phyloP scores from a whole-genome alignment of 2,888 invertebrate species.

The Drosophila borborema region DNA sequence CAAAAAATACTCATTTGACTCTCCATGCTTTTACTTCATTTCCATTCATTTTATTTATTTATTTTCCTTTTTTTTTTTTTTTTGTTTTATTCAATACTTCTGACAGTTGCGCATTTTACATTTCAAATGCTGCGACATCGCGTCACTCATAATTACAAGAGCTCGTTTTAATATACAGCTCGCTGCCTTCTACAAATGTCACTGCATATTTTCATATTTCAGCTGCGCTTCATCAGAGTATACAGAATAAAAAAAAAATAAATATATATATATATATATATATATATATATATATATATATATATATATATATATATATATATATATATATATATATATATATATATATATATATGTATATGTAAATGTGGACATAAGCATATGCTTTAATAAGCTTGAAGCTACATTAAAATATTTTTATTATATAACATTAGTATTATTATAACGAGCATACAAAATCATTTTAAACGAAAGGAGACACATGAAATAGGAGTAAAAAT shows the following conservation, averaged over 20 bases:
- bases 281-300: background rate
- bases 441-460: background rate
- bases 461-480: background rate
- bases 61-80: background rate
- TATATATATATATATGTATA: background rate
- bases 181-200: background rate
- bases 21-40: background rate
- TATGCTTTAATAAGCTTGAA: background rate
- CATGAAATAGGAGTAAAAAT: background rate
- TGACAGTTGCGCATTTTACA: slow-evolving; percentile 41
- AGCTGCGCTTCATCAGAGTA: slow-evolving; percentile 48
- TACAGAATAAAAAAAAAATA: slow-evolving; percentile 5
- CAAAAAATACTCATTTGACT: background rate
- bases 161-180: slow-evolving; percentile 1
- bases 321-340: background rate
- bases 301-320: background rate
- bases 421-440: background rate
- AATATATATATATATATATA: background rate
- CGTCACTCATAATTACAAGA: slow-evolving; percentile 56
- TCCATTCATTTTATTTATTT: background rate
- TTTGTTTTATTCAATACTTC: slow-evolving; percentile 5
- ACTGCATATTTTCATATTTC: slow-evolving; percentile 38
- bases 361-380: background rate
- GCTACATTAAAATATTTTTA: background rate
- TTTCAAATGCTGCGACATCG: slow-evolving; percentile 23